Evolutionary conservation across 2,113 vertebrate genomes (phyloP), one percentile per base, ranked within the genome.

Genomic region (Podiceps cristatus): DNA sequence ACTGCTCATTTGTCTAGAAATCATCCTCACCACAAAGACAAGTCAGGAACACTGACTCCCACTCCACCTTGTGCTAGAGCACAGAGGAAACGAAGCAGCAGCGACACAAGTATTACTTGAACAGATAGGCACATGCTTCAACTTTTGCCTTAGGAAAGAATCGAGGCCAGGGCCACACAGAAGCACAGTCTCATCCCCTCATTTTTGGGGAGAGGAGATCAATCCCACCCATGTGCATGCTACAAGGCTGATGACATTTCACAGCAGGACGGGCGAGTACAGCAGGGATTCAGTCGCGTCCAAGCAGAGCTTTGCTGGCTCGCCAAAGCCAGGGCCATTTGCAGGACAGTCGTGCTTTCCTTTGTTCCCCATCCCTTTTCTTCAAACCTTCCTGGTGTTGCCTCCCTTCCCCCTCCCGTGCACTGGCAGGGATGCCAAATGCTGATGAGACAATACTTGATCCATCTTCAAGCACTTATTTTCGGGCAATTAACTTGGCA

Each of bases 401-500:
- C 49, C 23, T 80, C 50, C 45, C 90, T 82, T 87, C 71, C 52
- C 55, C 71, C 72, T 89, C 42, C 56, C 52, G 7, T 84, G 47
- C 49, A 84, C 92, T 95, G 83, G 92, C 95, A 97, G 76, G 60
- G 80, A 89, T 47, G 83, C 79, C 67, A 88, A 97, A 96, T 93
- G 88, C 96, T 96, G 92, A 97, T 95, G 90, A 97, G 94, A 97
- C 94, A 96, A 97, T 96, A 95, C 86, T 95, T 97, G 95, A 96
- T 97, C 91, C 92, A 93, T 95, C 92, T 92, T 96, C 86, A 93
- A 95, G 96, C 92, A 93, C 92, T 97, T 97, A 95, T 97, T 97
- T 97, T 96, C 78, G 2, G 92, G 94, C 96, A 97, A 97, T 97
- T 97, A 97, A 96, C 95, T 96, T 97, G 95, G 94, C 95, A 97